These are phyloP conservation scores for Neuroscelio doddi DNA, from an alignment of 2,888 invertebrate genomes.

Conservation along the genomic window DNA sequence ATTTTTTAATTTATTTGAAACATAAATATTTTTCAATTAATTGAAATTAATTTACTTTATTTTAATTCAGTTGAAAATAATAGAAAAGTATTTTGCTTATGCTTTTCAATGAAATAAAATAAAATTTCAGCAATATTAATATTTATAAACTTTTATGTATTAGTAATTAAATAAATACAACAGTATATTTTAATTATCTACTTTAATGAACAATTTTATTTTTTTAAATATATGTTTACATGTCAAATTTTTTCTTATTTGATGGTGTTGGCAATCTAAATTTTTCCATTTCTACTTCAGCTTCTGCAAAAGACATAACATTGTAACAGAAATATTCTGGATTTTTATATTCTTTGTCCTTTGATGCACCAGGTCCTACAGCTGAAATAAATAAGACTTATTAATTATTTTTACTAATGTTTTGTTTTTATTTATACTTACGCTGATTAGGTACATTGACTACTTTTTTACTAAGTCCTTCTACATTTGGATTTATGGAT, in stretches of 20 bases:
- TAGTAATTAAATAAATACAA: no score
- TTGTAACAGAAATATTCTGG: constrained; percentile 91
- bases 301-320: constrained; percentile 84
- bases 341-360: constrained; percentile 84
- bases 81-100: no score
- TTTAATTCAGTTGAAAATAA: no score
- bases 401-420: not conserved
- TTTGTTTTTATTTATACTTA: constrained; percentile 47
- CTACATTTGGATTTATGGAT: constrained; percentile 73
- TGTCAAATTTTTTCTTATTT: constrained; percentile 62
- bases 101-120: no score
- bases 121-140: no score
- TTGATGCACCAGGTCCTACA: constrained; percentile 84
- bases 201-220: no score
- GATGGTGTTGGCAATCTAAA: constrained; percentile 87
- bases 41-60: no score
- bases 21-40: no score
- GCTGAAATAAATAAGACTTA: constrained; percentile 63
- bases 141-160: no score
- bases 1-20: no score
- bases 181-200: no score
- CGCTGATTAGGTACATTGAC: constrained; percentile 58
- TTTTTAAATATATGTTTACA: no score
- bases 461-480: constrained; percentile 76
- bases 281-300: constrained; percentile 88